phyloP scores from a whole-genome alignment of 1,140 invertebrate species.

The Aphelenchoides fujianensis region DNA sequence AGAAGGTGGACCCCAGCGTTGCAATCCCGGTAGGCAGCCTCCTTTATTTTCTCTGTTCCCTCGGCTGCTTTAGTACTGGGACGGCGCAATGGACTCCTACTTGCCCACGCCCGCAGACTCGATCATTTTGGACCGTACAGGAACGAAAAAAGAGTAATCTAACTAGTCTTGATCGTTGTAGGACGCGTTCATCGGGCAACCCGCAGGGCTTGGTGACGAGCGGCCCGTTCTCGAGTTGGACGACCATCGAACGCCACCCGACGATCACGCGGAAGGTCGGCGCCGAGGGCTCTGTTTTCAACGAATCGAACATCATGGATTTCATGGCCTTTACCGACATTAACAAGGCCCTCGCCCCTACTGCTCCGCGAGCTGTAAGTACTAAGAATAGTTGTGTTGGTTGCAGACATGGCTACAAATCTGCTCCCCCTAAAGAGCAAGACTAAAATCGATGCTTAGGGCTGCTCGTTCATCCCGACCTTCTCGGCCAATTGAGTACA shows the following conservation, averaged over 20 bases:
- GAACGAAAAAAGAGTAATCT: too few relatives aligned
- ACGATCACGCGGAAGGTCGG: slow-evolving; percentile 19
- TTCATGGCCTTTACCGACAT: slow-evolving; percentile 3
- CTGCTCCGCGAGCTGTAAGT: slow-evolving; percentile 18
- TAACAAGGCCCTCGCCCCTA: not conserved
- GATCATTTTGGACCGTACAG: slow-evolving; percentile 16
- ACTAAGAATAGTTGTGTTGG: too few relatives aligned
- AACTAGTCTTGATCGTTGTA: not conserved
- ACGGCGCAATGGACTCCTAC: slow-evolving; percentile 10
- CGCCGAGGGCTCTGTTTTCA: slow-evolving; percentile 14
- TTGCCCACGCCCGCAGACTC: slow-evolving; percentile 23
- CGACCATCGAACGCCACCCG: not conserved
- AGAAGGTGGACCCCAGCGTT: slow-evolving; percentile 25
- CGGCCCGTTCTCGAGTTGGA: not conserved
- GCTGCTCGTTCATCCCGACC: slow-evolving; percentile 30
- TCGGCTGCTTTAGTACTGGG: too few relatives aligned
- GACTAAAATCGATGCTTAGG: too few relatives aligned
- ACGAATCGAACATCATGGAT: slow-evolving; percentile 6
- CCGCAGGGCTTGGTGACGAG: not conserved
- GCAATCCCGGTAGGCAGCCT: too few relatives aligned
- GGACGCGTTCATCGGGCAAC: slow-evolving; percentile 21
- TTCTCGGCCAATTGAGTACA: slow-evolving; percentile 49
- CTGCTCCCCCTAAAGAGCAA: too few relatives aligned
- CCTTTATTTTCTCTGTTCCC: too few relatives aligned
- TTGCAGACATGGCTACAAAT: too few relatives aligned